phyloP scores from a whole-genome alignment of 2,113 vertebrate species.

The Percopsis transmontana region DNA sequence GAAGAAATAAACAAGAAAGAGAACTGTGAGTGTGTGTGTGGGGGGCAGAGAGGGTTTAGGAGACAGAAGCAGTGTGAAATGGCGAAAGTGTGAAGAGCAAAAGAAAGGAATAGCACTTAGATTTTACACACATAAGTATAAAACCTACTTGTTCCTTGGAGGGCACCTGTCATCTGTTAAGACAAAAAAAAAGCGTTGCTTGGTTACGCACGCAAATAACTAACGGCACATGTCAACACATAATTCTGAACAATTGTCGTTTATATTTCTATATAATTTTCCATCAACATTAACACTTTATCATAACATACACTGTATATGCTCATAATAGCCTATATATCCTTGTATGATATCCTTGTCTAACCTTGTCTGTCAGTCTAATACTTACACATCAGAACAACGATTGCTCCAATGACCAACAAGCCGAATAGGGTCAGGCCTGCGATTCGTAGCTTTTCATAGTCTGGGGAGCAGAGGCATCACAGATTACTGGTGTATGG shows the following conservation, averaged over 20 bases:
- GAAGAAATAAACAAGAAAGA: not conserved
- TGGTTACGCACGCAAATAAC: not conserved
- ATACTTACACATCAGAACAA: constrained; percentile 71
- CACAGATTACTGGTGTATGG: not conserved
- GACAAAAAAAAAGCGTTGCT: constrained; percentile 20
- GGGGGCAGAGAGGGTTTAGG: too few species aligned
- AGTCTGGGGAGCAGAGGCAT: constrained; percentile 62
- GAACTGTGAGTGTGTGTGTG: too few species aligned
- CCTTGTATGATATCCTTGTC: not conserved
- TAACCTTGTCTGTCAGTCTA: not conserved
- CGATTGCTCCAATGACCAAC: constrained; percentile 59
- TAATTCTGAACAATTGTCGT: not conserved
- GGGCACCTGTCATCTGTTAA: constrained; percentile 67
- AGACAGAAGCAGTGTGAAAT: not conserved
- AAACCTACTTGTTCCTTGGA: constrained; percentile 53
- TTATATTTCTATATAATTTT: not conserved
- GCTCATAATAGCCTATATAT: not conserved
- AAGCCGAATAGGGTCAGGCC: constrained; percentile 68
- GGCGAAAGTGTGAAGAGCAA: not conserved
- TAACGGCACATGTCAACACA: not conserved
- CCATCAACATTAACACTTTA: not conserved
- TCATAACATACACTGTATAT: not conserved
- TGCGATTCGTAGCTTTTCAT: constrained; percentile 75
- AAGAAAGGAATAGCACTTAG: not conserved
- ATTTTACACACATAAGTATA: not conserved